phyloP scores from a whole-genome alignment of 2,888 invertebrate genomes.

The Caradrina kadenii region DNA sequence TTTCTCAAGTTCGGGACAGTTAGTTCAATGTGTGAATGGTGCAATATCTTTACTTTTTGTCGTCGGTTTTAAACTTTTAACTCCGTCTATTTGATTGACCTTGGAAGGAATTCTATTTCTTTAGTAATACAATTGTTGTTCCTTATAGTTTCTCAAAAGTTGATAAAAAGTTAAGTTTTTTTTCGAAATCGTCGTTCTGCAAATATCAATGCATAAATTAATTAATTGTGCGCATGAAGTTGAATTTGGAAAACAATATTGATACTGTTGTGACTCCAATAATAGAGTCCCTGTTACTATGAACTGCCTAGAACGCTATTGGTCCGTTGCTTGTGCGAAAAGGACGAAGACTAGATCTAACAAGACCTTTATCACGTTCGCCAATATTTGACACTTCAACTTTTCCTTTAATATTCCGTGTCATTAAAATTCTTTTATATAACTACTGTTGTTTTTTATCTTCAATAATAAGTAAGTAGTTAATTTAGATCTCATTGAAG shows the following conservation, averaged over 20 bases:
- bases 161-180: background rate
- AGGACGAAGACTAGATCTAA: slow-evolving; percentile 53
- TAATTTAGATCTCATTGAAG: background rate
- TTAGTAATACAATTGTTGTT: slow-evolving; percentile 8
- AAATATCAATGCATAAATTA: background rate
- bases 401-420: background rate
- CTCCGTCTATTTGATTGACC: slow-evolving; percentile 34
- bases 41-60: slow-evolving; percentile 52
- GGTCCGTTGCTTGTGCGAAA: slow-evolving; percentile 58
- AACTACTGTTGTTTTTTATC: background rate
- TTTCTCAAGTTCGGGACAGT: slow-evolving; percentile 72
- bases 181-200: background rate
- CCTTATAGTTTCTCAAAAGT: background rate
- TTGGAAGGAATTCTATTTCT: slow-evolving; percentile 32
- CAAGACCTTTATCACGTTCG: slow-evolving; percentile 37
- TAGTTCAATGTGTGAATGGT: slow-evolving; percentile 45
- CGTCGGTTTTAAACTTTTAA: slow-evolving; percentile 30
- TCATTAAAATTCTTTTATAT: background rate
- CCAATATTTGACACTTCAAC: slow-evolving; percentile 14
- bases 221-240: slow-evolving; percentile 27
- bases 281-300: slow-evolving; percentile 58
- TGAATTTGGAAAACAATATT: slow-evolving; percentile 42
- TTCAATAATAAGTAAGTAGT: background rate
- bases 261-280: slow-evolving; percentile 54
- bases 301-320: slow-evolving; percentile 51